Evolutionary conservation across 2,888 invertebrate genomes (phyloP).

Genomic region (Eilema griseolum): DNA sequence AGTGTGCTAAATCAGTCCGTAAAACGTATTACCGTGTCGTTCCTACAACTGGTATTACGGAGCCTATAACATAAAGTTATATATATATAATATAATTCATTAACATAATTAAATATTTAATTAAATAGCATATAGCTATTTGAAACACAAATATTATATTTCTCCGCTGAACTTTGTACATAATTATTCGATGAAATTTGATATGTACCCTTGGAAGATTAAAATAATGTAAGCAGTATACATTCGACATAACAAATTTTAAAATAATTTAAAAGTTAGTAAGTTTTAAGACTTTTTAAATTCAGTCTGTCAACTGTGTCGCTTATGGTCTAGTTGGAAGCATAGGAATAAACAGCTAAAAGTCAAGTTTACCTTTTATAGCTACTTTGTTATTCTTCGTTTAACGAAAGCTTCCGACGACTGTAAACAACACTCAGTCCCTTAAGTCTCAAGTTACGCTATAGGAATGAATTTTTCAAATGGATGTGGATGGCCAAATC

Average conservation of each 20-base stretch:
- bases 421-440: neutral
- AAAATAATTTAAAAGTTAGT: neutral
- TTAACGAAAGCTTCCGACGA: neutral
- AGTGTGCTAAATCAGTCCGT: neutral
- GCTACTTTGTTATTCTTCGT: neutral
- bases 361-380: neutral
- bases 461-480: neutral
- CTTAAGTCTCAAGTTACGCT: neutral
- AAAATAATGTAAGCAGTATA: neutral
- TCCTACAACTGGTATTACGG: constrained; percentile 1
- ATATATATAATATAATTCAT: neutral
- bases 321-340: neutral
- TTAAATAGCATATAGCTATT: neutral
- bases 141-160: neutral
- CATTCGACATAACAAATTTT: neutral
- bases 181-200: neutral
- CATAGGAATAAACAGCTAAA: neutral
- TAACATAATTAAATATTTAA: neutral
- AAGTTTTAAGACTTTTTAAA: neutral
- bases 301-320: neutral
- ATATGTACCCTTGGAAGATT: neutral
- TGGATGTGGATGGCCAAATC: too few species aligned
- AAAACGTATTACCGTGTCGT: neutral
- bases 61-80: neutral
- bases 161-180: neutral